phyloP scores from a whole-genome alignment of 2,797 vertebrate genomes.

The Decapterus maruadsi region DNA sequence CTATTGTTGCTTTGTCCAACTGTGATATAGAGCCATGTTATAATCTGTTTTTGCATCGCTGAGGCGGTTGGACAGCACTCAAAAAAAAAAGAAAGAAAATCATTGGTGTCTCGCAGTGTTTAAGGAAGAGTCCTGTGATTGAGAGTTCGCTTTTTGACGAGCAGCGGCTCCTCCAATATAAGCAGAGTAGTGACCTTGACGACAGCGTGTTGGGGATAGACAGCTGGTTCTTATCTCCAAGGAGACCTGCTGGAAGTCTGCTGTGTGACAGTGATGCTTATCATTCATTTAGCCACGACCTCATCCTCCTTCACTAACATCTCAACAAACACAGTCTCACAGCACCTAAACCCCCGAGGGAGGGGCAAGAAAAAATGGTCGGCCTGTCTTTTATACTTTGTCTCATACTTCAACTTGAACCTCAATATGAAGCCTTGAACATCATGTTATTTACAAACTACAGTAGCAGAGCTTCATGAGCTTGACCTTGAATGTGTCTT shows the following conservation, averaged over 20 bases:
- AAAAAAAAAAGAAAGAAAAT: constrained; percentile 5
- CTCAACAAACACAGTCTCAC: constrained; percentile 30
- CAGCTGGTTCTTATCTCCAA: constrained; percentile 75
- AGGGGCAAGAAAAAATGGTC: constrained; percentile 7
- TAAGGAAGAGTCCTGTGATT: constrained; percentile 14
- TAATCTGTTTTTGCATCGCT: not conserved
- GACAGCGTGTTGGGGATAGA: constrained; percentile 57
- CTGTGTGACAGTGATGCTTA: constrained; percentile 71
- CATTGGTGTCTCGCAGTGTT: not conserved
- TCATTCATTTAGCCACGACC: constrained; percentile 75
- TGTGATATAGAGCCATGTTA: not conserved
- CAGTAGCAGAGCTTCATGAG: not conserved
- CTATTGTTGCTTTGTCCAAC: not conserved
- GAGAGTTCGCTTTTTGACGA: constrained; percentile 23
- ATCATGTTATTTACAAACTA: not conserved
- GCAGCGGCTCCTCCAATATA: constrained; percentile 27
- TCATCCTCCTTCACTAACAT: constrained; percentile 61
- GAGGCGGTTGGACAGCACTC: not conserved
- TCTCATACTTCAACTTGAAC: not conserved
- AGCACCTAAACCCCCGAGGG: not conserved
- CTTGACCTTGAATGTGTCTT: not conserved
- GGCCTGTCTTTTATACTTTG: not conserved
- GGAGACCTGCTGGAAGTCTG: constrained; percentile 75
- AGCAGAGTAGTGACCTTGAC: constrained; percentile 73
- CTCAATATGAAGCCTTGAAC: not conserved